These are phyloP conservation scores for Patella ulyssiponensis DNA, from an alignment of 2,888 invertebrate species.

Conservation along the genomic window DNA sequence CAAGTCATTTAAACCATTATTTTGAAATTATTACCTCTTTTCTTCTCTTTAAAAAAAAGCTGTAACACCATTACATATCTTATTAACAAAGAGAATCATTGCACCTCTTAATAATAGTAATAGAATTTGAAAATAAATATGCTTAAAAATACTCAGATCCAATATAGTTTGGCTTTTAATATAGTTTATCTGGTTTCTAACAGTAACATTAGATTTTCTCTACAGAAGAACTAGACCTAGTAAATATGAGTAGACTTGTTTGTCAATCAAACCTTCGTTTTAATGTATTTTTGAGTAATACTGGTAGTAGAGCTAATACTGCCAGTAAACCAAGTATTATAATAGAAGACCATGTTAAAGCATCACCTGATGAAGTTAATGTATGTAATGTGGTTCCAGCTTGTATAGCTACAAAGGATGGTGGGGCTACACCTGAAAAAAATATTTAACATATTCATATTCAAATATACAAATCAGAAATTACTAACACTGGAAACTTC, in stretches of 20 bases:
- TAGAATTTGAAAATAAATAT: no score
- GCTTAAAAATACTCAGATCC: no score
- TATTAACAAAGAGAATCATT: no score
- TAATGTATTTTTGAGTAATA: conserved; percentile 86
- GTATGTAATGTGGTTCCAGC: conserved; percentile 96
- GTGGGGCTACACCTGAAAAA: conserved; percentile 78
- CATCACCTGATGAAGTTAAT: conserved; percentile 80
- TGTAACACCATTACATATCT: no score
- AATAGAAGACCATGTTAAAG: conserved; percentile 91
- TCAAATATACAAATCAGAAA: background rate
- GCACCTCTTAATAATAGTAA: no score
- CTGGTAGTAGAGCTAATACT: conserved; percentile 87
- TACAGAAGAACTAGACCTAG: background rate
- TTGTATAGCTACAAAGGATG: conserved; percentile 97
- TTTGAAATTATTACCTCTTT: no score
- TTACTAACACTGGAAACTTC: no score
- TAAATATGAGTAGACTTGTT: conserved; percentile 6
- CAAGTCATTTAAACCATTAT: no score
- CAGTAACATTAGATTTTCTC: background rate
- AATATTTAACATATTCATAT: background rate
- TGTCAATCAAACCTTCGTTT: conserved; percentile 73
- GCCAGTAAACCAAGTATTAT: conserved; percentile 85
- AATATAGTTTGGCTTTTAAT: no score
- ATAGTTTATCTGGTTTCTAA: no score
- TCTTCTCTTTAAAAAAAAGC: no score